Conservation (phyloP, 2,797 vertebrate species). For the Chromobotia macracanthus region DNA sequence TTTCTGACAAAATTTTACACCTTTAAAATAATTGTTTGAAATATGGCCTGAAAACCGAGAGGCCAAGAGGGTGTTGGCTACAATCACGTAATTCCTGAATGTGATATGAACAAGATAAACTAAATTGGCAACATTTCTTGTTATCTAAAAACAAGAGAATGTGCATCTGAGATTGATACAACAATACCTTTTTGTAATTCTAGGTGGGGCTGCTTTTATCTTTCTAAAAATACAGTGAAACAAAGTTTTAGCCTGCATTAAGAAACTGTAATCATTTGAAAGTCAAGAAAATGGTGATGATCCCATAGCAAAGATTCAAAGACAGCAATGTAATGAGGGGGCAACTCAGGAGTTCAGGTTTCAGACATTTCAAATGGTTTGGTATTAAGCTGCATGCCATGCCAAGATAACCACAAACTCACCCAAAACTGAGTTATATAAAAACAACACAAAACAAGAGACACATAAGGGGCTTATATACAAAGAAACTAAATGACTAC, state of each 20-base stretch:
- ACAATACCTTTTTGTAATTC: neutral
- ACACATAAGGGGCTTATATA: neutral
- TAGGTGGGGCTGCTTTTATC: neutral
- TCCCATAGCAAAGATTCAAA: neutral
- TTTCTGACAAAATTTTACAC: neutral
- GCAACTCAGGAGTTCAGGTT: too few relatives aligned
- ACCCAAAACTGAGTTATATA: neutral
- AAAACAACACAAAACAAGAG: slow-evolving; percentile 2
- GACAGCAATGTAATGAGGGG: neutral
- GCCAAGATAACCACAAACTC: neutral
- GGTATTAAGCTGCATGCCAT: neutral
- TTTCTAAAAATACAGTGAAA: neutral
- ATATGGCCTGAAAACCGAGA: neutral
- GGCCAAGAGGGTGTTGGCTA: slow-evolving; percentile 3
- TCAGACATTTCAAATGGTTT: neutral
- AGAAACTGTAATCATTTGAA: neutral
- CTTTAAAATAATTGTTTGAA: neutral
- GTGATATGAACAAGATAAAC: neutral
- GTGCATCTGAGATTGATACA: neutral
- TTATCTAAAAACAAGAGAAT: neutral
- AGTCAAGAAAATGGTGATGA: neutral
- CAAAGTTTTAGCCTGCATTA: neutral
- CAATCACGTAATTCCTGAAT: neutral
- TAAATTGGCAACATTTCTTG: neutral
- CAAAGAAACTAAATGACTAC: neutral